These are phyloP conservation scores for Colinus virginianus DNA, from an alignment of 2,113 vertebrate genomes.

Conservation along the genomic window DNA sequence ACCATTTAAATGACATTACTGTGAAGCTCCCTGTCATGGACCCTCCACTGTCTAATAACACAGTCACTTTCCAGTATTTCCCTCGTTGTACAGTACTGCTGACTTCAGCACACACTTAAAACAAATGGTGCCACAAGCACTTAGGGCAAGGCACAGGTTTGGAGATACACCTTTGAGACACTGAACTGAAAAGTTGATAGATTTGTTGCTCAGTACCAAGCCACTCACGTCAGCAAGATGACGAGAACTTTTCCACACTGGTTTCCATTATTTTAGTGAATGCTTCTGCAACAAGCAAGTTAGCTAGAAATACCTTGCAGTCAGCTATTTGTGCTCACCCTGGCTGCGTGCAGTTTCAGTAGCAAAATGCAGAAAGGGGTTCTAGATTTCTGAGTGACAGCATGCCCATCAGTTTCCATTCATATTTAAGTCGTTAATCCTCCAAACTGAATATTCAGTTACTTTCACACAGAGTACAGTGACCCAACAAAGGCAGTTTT, in stretches of 20 bases:
- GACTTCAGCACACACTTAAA: not conserved
- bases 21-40: accelerated
- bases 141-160: not conserved
- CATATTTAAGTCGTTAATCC: not conserved
- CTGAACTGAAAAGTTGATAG: not conserved
- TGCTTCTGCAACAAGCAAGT: not conserved
- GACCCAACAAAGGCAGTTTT: not conserved
- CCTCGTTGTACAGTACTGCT: not conserved
- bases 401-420: not conserved
- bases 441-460: not conserved
- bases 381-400: not conserved
- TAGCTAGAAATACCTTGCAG: too few species aligned
- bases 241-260: not conserved
- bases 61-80: not conserved
- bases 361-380: not conserved
- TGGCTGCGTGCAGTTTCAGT: not conserved
- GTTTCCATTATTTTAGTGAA: not conserved
- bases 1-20: not conserved
- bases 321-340: not conserved
- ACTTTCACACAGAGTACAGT: not conserved
- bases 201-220: not conserved
- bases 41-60: not conserved
- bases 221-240: not conserved
- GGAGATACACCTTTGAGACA: not conserved
- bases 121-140: accelerated